Percentiles rank a stretch among this genome's conserved stretches.
Evolutionary conservation across 1,140 invertebrate genomes (phyloP).

Genomic region (Zophobas atratus): DNA sequence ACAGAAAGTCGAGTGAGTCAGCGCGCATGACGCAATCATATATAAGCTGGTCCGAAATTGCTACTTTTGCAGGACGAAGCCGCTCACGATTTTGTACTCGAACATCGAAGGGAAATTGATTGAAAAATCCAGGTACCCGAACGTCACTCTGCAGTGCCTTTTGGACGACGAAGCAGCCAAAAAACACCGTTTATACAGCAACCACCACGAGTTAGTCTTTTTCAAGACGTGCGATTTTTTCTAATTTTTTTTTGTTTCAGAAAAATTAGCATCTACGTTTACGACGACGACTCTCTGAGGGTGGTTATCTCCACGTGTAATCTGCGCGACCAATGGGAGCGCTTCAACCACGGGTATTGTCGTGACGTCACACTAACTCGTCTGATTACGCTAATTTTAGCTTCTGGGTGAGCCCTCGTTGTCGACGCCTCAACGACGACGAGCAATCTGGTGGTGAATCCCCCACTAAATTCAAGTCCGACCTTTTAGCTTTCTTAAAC

Average conservation of each 20-base stretch:
- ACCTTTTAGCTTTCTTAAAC: constrained; percentile 85
- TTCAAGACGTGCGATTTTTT: background rate
- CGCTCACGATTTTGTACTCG: too few species aligned
- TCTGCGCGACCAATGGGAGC: too few species aligned
- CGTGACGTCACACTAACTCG: too few species aligned
- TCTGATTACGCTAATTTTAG: constrained; percentile 64
- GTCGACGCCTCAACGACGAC: constrained; percentile 73
- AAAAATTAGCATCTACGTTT: constrained; percentile 92
- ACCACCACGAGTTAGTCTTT: background rate
- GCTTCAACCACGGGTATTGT: too few species aligned
- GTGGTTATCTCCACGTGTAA: constrained; percentile 71
- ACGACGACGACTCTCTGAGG: constrained; percentile 85
- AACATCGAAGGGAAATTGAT: too few species aligned
- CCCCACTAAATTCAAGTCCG: constrained; percentile 87
- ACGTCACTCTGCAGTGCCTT: too few species aligned
- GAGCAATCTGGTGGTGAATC: constrained; percentile 81
- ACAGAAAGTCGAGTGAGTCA: constrained; percentile 68
- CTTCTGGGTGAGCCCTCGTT: constrained; percentile 89
- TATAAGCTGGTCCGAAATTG: too few species aligned
- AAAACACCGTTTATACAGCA: too few species aligned
- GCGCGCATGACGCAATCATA: too few species aligned
- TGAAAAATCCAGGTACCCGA: too few species aligned
- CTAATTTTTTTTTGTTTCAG: constrained; percentile 68
- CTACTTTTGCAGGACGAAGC: too few species aligned
- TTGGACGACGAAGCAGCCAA: too few species aligned